Percentiles rank a stretch among this genome's conserved stretches.
Evolutionary conservation across 2,113 vertebrate species (phyloP).

Genomic region (Chaetodon auriga): DNA sequence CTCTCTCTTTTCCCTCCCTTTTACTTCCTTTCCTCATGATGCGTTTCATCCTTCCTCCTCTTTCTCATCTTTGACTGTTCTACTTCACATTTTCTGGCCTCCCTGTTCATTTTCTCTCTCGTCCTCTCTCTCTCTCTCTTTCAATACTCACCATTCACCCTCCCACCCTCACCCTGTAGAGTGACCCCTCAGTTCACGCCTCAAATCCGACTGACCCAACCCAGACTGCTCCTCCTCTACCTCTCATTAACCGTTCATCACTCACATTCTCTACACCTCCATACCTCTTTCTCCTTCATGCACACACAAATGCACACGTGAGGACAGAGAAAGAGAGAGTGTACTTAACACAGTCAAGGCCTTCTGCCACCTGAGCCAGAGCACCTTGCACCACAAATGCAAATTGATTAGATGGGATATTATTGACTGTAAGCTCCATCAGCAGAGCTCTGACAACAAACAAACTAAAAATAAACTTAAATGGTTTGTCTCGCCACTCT

Average conservation of each 20-base stretch:
- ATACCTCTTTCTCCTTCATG: slow-evolving; percentile 16
- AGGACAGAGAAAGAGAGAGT: not conserved
- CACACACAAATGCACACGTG: not conserved
- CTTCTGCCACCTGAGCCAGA: slow-evolving; percentile 56
- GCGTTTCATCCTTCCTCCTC: not conserved
- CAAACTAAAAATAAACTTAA: slow-evolving; percentile 40
- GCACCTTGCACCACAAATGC: slow-evolving; percentile 57
- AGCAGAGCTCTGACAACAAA: slow-evolving; percentile 45
- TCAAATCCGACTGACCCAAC: not conserved
- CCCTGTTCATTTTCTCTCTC: not conserved
- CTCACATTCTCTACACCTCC: slow-evolving; percentile 31
- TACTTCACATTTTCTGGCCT: not conserved
- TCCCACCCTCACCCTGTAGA: not conserved
- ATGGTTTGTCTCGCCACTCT: not conserved
- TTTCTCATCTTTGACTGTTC: not conserved
- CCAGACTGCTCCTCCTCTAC: slow-evolving; percentile 1
- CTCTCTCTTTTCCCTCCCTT: slow-evolving; percentile 30
- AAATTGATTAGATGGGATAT: slow-evolving; percentile 55
- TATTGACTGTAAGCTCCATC: slow-evolving; percentile 56
- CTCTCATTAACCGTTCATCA: slow-evolving; percentile 26
- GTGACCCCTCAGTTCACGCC: slow-evolving; percentile 3
- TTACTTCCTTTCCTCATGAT: slow-evolving; percentile 30
- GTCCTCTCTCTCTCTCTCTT: not conserved
- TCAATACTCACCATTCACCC: not conserved
- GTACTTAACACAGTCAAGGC: slow-evolving; percentile 45